phyloP scores from a whole-genome alignment of 2,113 vertebrate species.

The Catharus fuscescens region DNA sequence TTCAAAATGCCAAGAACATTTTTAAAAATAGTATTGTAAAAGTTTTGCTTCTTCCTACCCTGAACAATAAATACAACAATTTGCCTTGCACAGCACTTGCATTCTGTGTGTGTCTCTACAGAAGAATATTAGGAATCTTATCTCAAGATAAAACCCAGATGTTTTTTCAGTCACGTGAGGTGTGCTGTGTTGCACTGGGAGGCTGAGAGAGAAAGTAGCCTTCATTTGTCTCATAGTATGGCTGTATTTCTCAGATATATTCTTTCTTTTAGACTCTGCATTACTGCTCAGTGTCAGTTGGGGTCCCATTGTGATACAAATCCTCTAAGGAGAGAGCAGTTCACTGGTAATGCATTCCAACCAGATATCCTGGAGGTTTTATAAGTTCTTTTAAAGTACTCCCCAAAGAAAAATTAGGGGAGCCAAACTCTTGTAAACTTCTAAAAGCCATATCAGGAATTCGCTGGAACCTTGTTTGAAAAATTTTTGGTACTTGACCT shows the following conservation, averaged over 20 bases:
- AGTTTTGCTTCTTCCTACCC: not conserved
- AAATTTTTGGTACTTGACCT: constrained; percentile 2
- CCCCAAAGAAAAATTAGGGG: not conserved
- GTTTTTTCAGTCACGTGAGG: not conserved
- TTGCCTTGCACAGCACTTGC: not conserved
- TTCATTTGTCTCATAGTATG: not conserved
- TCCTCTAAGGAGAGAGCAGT: not conserved
- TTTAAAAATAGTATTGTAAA: not conserved
- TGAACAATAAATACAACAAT: not conserved
- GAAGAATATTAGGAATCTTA: not conserved
- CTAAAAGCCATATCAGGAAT: not conserved
- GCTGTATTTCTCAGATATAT: not conserved
- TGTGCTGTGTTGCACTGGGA: not conserved
- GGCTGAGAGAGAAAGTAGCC: not conserved
- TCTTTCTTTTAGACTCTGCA: not conserved
- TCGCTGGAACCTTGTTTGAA: not conserved
- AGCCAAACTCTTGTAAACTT: not conserved
- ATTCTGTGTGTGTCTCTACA: not conserved
- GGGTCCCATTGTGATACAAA: constrained; percentile 3
- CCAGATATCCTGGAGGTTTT: constrained; percentile 20
- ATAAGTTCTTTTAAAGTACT: not conserved
- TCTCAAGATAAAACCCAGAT: constrained; percentile 17
- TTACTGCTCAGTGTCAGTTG: not conserved
- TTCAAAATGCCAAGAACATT: not conserved
- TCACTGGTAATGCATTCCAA: constrained; percentile 27